Evolutionary conservation across 2,113 vertebrate species (phyloP), one percentile per base, ranked within the genome.

Genomic region (Tursiops truncatus): DNA sequence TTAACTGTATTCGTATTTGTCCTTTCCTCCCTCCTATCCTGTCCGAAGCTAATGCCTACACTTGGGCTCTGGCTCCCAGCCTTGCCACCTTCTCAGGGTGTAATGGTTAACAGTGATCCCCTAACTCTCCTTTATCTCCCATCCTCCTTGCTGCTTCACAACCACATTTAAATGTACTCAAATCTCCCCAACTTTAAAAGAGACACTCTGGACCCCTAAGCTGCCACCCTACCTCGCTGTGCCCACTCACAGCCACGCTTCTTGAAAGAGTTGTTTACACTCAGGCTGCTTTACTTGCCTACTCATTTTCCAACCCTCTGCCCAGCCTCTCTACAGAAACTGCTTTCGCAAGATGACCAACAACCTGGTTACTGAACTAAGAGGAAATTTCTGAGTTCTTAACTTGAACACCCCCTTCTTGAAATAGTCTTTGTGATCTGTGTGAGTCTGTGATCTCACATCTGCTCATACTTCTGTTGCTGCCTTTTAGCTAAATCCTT

Each of bases 401-500:
- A 47, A 82, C 89, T 89, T 68, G 60, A 70, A 77, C 21, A 70
- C 44, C 15, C 20, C 15, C 26, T 82, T 50, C 89, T 84, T 44
- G 53, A 93, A 89, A 74, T 31, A 88, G 50, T 47, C 50, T 53
- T 93, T 84, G 50, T 58, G 53, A 58, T 36, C n/a, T 26, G 2
- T 56, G 77, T 58, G 33, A 80, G 77, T 89, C 36, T 68, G 10
- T 58, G 38, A 68, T 53, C 53, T 76, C 62, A 77, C 50, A 33
- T 94, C 84, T 89, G 38, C 47, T 85, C 17, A 81, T 58, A 21
- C 47, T 47, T 87, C 53, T 71, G 4, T 71, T 89, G 77, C 56
- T 92, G 63, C 60, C 91, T 96, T 88, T 82, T 63, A 83, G 31
- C 53, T 82, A 76, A 94, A 77, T 47, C 50, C 41, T 28, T 86